A percentile compares a stretch with the other conserved stretches of the same genome.
These are phyloP conservation scores for Allolobophora icterica DNA, from an alignment of 2,888 invertebrate species.

Conservation along the genomic window DNA sequence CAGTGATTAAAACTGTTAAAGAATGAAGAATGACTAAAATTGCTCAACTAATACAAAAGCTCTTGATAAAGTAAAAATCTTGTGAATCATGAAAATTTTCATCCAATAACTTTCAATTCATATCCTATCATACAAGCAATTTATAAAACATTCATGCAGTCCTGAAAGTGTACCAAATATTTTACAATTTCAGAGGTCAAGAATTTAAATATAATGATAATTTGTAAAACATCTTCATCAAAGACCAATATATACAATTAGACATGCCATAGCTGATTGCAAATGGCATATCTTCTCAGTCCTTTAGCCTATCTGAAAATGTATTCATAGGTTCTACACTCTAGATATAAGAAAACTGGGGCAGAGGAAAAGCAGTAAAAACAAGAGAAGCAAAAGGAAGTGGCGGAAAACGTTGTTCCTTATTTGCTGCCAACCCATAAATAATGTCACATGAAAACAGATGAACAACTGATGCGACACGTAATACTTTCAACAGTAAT, in stretches of 20 bases:
- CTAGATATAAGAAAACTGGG: background rate
- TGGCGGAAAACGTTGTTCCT: background rate
- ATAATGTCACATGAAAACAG: background rate
- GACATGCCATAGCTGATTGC: background rate
- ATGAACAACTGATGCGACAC: conserved; percentile 7
- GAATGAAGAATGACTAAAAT: background rate
- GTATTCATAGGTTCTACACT: background rate
- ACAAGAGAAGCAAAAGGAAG: background rate
- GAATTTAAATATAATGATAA: background rate
- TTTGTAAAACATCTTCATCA: background rate
- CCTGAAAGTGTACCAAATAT: background rate
- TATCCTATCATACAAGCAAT: background rate
- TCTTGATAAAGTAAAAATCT: background rate
- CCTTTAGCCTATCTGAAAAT: background rate
- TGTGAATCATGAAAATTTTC: background rate
- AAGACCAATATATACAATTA: background rate
- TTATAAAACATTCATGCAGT: background rate
- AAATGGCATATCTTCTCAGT: background rate
- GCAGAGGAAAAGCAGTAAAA: background rate
- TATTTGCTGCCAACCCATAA: background rate
- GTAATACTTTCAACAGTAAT: background rate
- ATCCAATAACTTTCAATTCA: background rate
- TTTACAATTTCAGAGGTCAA: background rate
- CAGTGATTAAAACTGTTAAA: background rate
- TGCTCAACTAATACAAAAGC: background rate